Evolutionary conservation across 1,140 invertebrate genomes (phyloP).

Genomic region (Rhopalosiphum maidis): DNA sequence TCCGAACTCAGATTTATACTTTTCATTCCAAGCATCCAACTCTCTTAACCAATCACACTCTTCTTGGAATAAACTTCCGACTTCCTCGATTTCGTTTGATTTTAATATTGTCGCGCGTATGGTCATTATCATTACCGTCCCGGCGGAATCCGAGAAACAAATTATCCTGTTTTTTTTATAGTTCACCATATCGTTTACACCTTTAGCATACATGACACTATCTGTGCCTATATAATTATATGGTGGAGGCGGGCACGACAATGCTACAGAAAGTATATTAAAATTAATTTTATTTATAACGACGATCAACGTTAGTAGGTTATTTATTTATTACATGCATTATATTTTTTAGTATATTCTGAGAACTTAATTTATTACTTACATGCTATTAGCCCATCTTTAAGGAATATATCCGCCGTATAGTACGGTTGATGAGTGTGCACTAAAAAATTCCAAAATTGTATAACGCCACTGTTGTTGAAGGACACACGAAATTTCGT

Average conservation of each 20-base stretch:
- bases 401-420: background rate
- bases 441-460: conserved; percentile 38
- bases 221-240: background rate
- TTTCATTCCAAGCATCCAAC: conserved; percentile 26
- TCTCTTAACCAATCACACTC: background rate
- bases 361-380: background rate
- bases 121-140: background rate
- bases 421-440: conserved; percentile 24
- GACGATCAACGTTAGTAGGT: background rate
- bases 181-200: background rate
- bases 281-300: background rate
- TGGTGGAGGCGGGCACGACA: background rate
- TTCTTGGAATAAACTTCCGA: background rate
- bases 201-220: background rate
- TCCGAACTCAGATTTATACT: background rate
- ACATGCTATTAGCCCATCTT: conserved; percentile 23
- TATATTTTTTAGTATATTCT: background rate
- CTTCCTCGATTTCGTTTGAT: background rate
- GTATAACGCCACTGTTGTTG: background rate
- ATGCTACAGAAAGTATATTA: background rate
- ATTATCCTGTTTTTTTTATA: conserved; percentile 22
- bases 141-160: conserved; percentile 22
- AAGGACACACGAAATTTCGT: conserved; percentile 19
- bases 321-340: background rate
- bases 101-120: background rate